Evolutionary conservation across 64 coral and sea anemone genomes (phyloP), one percentile per base, ranked within the genome.

Genomic region (Trachythela sp.): DNA sequence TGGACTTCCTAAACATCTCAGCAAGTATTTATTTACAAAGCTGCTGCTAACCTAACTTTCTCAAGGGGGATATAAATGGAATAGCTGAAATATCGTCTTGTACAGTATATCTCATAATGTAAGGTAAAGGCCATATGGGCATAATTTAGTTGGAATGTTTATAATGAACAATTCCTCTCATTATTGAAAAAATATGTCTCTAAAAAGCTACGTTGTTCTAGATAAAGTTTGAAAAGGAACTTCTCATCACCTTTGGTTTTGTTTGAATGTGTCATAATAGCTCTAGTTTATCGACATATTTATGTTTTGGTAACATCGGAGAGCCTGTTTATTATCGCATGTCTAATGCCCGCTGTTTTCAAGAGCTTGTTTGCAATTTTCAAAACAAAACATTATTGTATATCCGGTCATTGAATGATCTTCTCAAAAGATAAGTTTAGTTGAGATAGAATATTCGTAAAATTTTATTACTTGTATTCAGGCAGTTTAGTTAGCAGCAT

Each of bases 1-100:
- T 39, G 75, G 75, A 80, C 75, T 30, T 80, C 75, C 37, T 80
- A 80, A 80, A 80, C 75, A 80, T 80, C 75, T 38, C 75, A 80
- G 75, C 75, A 35, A 80, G 75, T 37, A 80, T 36, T 80, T 80
- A 80, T 80, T 80, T 36, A 80, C 75, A 34, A 20, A 80, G 75
- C 26, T 39, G 14, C 34, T 39, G 14, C 75, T 36, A 80, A 30
- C 75, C 30, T 80, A 37, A 35, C 75, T 36, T 80, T 80, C 33
- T 80, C 56, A 64, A 80, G 33, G 75, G 30, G 75, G 1, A 37
- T 17, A 80, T 80, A 35, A 80, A 2, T 15, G 35, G 31, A 26
- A 72, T 13, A 30, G 32, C 4, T 37, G 18, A 35, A 39, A 18
- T 80, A 80, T 35, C 33, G 20, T 37, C 13, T 1, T 80, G 33